Base-by-base conservation (phyloP, 2,888 invertebrate genomes). In the Muschampia plurimacula region DNA sequence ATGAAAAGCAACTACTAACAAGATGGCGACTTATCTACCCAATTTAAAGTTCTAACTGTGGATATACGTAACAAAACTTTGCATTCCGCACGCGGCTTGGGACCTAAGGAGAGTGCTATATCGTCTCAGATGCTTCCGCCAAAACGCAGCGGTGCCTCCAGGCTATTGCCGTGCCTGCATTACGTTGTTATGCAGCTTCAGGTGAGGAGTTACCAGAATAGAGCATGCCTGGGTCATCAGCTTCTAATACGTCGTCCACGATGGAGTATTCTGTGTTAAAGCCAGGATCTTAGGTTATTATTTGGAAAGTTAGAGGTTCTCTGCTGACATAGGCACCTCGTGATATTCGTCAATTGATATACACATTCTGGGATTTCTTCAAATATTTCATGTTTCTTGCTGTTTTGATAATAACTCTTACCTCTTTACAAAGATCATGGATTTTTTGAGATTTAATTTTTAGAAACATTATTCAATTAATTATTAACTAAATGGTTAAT, bases 111-210 rank as follows among this genome's bases (percentile, higher is more conserved):
- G 88, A 90, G 88, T 80, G 93, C 93, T 68, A 89, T 93, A 72
- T 92, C 93, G 78, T 93, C 93, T 76, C 89, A 92, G 89, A 92
- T 93, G 90, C 87, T 93, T 74, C 93, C 93, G 32, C 93, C 93
- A 77, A 93, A 92, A 78, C 80, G 89, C 76, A 94, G 87, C 86
- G 88, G 91, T 78, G 92, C 89, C 67, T 84, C 89, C 75, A 83
- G 92, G 76, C 82, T 93, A 74, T 84, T 94, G 79, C 93, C 93
- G 77, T 93, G 93, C 78, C 88, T 94, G 69, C 93, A 94, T 89
- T 93, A 90, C 86, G 81, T 93, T 78, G 82, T 93, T 78, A 89
- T 91, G 88, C 93, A 93, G 84, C 81, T 94, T 76, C 93, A 94
- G 93, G 93, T 94, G 93, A 93, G 93, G 85, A 86, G 88, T 89